These are phyloP conservation scores for Paedocypris micromegethes DNA, from an alignment of 2,797 vertebrate genomes.

Conservation along the genomic window DNA sequence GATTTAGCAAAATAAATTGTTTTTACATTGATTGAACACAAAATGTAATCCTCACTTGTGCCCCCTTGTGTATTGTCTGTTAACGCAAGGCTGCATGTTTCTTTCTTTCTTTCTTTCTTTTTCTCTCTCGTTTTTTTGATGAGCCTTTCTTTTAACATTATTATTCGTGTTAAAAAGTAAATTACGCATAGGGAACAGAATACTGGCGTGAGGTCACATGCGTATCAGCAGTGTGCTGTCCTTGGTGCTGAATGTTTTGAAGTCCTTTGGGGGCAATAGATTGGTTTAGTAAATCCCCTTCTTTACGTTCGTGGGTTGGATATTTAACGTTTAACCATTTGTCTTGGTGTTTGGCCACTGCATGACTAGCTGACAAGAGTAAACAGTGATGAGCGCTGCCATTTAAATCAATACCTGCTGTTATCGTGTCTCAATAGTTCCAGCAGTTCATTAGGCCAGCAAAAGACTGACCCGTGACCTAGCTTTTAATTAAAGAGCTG, in stretches of 20 bases:
- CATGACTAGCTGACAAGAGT: slow-evolving; percentile 9
- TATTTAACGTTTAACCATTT: slow-evolving; percentile 5
- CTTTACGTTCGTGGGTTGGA: slow-evolving; percentile 3
- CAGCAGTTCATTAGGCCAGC: slow-evolving; percentile 27
- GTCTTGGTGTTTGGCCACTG: slow-evolving; percentile 31
- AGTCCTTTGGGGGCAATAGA: slow-evolving; percentile 6
- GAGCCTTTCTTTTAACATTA: too few species aligned
- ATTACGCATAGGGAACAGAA: too few species aligned
- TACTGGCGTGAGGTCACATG: neutral
- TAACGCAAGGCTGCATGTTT: too few species aligned
- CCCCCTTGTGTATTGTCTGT: slow-evolving; percentile 40
- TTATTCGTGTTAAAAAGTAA: too few species aligned
- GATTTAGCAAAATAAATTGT: too few species aligned
- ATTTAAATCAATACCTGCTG: slow-evolving; percentile 38
- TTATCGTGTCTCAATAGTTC: slow-evolving; percentile 38
- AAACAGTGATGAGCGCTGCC: slow-evolving; percentile 16
- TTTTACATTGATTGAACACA: neutral
- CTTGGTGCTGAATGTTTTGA: slow-evolving; percentile 66
- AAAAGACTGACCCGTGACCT: slow-evolving; percentile 26
- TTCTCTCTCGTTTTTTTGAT: too few species aligned
- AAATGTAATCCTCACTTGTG: slow-evolving; percentile 32
- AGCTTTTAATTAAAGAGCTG: slow-evolving; percentile 29
- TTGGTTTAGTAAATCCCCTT: too few species aligned
- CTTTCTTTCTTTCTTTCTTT: too few species aligned
- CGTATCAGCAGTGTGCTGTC: slow-evolving; percentile 55